phyloP scores from a whole-genome alignment of 2,113 vertebrate genomes.

The Oryzias javanicus region DNA sequence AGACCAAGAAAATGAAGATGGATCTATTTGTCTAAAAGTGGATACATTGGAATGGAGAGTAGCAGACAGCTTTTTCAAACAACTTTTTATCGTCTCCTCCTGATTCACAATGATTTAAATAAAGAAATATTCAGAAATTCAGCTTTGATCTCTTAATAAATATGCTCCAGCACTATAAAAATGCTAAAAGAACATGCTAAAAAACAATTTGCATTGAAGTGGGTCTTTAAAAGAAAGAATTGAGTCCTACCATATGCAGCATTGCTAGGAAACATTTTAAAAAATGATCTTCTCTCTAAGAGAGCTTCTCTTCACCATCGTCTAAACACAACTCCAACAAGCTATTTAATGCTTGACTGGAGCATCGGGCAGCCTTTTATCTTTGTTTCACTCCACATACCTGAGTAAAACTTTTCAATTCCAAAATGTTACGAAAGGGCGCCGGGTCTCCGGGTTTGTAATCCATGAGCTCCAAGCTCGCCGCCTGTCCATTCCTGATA shows the following conservation, averaged over 20 bases:
- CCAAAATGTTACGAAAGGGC: conserved; percentile 26
- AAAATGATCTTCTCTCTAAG: conserved; percentile 30
- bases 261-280: conserved; percentile 19
- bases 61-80: too few species aligned
- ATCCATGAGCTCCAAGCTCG: conserved; percentile 36
- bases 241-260: conserved; percentile 4
- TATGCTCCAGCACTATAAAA: too few species aligned
- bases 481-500: conserved; percentile 2
- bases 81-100: too few species aligned
- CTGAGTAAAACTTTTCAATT: conserved; percentile 52
- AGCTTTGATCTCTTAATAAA: too few species aligned
- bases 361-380: conserved; percentile 48
- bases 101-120: too few species aligned
- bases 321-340: conserved; percentile 26
- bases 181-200: too few species aligned
- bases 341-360: conserved; percentile 53
- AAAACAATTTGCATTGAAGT: too few species aligned
- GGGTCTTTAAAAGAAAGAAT: background rate
- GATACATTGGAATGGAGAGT: too few species aligned
- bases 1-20: too few species aligned
- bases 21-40: too few species aligned
- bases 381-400: conserved; percentile 58
- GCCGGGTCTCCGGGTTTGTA: conserved; percentile 18
- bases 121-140: too few species aligned
- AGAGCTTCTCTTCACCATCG: conserved; percentile 40